Conservation (phyloP, 2,797 vertebrate genomes). For the Chiloscyllium punctatum region DNA sequence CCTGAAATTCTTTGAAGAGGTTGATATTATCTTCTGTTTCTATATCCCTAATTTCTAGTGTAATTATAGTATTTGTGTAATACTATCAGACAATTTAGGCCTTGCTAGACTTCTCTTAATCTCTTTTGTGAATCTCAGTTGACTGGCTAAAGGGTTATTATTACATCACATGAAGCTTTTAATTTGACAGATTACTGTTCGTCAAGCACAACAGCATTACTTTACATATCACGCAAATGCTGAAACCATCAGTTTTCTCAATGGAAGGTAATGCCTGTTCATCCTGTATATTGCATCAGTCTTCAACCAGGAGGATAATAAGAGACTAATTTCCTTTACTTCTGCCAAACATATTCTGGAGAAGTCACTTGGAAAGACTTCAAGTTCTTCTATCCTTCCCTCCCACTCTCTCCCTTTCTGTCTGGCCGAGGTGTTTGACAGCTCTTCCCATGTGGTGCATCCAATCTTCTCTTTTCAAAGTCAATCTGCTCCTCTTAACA, state of each 20-base stretch:
- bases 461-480: not conserved
- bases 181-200: conserved; percentile 43
- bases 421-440: not conserved
- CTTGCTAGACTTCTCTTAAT: conserved; percentile 47
- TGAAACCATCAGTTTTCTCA: not conserved
- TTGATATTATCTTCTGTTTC: conserved; percentile 36
- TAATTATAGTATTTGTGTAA: conserved; percentile 42
- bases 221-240: conserved; percentile 33
- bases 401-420: not conserved
- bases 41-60: conserved; percentile 39
- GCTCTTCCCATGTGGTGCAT: no score
- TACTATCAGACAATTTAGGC: conserved; percentile 44
- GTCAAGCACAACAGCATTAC: conserved; percentile 39
- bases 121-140: conserved; percentile 47
- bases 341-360: not conserved
- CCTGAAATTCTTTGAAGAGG: conserved; percentile 35
- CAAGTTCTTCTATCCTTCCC: not conserved
- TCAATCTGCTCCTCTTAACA: no score
- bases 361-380: not conserved
- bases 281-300: not conserved
- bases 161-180: conserved; percentile 47
- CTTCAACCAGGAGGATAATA: not conserved
- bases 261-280: not conserved
- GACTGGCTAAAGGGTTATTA: conserved; percentile 48
- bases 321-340: not conserved